Evolutionary conservation across 2,113 vertebrate genomes (phyloP), one percentile per base, ranked within the genome.

Genomic region (Bothrops jararaca): DNA sequence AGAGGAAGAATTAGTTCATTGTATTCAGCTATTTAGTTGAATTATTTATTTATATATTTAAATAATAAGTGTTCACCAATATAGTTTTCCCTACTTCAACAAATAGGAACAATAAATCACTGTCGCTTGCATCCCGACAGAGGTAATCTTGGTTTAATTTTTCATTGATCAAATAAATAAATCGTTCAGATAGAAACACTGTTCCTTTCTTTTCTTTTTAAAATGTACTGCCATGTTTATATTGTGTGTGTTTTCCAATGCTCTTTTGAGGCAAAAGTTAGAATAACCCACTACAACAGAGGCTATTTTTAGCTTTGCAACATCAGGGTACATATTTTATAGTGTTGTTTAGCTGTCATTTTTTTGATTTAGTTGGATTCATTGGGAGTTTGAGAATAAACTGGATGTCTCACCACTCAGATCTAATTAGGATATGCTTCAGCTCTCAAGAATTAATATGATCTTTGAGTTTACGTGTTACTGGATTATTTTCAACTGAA

Each of bases 31-130:
- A 48, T 48, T 48, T 48, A 48, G 5, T 48, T 48, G 45, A 7
- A 48, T 48, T 48, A 48, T 48, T 5, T 48, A 48, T 64, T 26
- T 60, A 60, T 60, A 64, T 29, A 64, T 64, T 64, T 64, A 64
- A 64, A 64, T 64, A 29, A 64, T 29, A 95, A 64, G 85, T 57
- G 58, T 94, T 96, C 92, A 95, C 96, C 95, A 96, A 96, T 95
- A 93, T 95, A 94, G 53, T 93, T 90, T 89, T 95, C 90, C 87
- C 92, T 94, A 95, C 94, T 92, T 91, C 93, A 96, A 95, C 94
- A 95, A 94, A 96, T 94, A 94, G 90, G 8, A 95, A 89, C 95
- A 96, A 95, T 60, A 94, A 96, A 95, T 97, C 93, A 93, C 93
- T 90, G 80, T 86, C 34, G 11, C 92, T 80, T 90, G 92, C 91